Evolutionary conservation across 2,888 invertebrate genomes (phyloP), one percentile per base, ranked within the genome.

Genomic region (Hylaea fasciaria): DNA sequence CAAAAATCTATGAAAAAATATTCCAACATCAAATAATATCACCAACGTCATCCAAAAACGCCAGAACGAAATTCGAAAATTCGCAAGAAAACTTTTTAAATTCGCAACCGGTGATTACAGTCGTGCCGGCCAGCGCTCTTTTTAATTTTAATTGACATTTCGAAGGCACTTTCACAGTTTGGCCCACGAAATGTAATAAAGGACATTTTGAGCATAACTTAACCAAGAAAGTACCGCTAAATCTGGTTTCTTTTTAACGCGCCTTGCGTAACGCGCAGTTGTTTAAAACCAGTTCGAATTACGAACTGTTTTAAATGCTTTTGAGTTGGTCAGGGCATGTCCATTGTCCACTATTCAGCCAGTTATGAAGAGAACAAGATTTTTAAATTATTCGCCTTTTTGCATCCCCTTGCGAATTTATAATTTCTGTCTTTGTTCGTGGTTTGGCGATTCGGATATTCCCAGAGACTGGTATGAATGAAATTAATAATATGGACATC

Each of bases 191-290:
- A 71, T 66, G 68, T 72, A 73, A 70, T 78, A 79, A 80, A 82
- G 80, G 80, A 81, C 78, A 78, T 74, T 68, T 74, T 58, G 57
- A 60, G 22, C 54, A 54, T 58, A 59, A 35, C 45, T 58, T 52
- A 41, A 49, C 55, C 55, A 61, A 56, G 75, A 74, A 74, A 77
- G 79, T 70, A 73, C 58, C 58, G 63, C 55, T 53, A 76, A 81
- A 78, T 82, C 83, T 79, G 83, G 85, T 86, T 86, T 83, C 81
- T 79, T 83, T 84, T 78, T 81, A 76, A 78, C 74, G 73, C 68
- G 72, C 73, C 70, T 86, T 86, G 81, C 82, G 83, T 82, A 85
- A 85, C 77, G 72, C 70, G 52, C 32, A 66, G 62, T 71, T 64
- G 77, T 61, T 29, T 53, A 16, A 65, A 71, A 69, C 68, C 56